Percentiles rank a stretch among this genome's conserved stretches.
Conservation (phyloP, 2,797 vertebrate genomes). For the Phataginus tetradactyla region DNA sequence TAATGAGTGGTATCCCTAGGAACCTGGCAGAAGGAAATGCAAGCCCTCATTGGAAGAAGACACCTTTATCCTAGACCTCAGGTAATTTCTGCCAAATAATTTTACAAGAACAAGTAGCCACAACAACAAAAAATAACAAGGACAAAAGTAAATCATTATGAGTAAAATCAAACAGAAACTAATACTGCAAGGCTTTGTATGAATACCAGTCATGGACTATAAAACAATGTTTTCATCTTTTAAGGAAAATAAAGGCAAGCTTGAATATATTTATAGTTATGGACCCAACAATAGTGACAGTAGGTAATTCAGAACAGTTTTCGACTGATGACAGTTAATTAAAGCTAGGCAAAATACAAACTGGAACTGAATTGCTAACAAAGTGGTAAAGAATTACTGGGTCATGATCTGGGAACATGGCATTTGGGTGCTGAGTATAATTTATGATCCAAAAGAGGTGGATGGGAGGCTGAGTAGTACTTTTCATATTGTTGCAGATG, state of each 20-base stretch:
- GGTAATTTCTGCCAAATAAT: slow-evolving; percentile 1
- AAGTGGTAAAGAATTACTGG: not conserved
- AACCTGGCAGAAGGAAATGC: not conserved
- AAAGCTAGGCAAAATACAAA: not conserved
- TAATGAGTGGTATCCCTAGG: not conserved
- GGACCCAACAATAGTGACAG: not conserved
- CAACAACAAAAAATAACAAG: not conserved
- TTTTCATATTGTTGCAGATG: not conserved
- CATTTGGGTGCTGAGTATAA: not conserved
- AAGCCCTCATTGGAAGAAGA: not conserved
- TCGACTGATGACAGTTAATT: not conserved
- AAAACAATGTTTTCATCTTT: not conserved
- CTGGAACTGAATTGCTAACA: not conserved
- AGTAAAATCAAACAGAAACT: not conserved
- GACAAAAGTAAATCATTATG: not conserved
- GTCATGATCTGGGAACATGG: not conserved
- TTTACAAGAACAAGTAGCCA: not conserved
- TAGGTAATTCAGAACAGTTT: not conserved
- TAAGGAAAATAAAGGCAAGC: not conserved
- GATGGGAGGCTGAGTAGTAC: not conserved
- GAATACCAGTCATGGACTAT: not conserved
- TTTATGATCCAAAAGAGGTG: not conserved
- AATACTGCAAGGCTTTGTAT: not conserved
- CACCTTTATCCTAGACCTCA: not conserved
- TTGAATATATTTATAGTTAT: not conserved